Evolutionary conservation across 2,888 invertebrate species (phyloP).

Genomic region (Drosophila colorata): DNA sequence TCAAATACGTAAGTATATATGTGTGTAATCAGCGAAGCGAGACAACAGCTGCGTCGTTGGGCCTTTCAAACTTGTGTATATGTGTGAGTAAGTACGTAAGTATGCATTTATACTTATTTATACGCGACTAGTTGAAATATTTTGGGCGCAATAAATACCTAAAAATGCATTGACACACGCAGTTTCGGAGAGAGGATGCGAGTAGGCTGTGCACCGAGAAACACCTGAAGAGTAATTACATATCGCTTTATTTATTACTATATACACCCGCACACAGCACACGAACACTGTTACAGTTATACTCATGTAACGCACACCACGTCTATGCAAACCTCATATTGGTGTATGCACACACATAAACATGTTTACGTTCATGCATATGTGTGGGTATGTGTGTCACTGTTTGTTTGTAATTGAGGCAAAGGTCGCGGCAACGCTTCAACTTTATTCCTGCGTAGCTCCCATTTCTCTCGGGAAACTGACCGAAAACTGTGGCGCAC

Average conservation of each 20-base stretch:
- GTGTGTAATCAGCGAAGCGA: constrained; percentile 59
- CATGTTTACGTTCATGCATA: constrained; percentile 2
- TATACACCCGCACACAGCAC: constrained; percentile 50
- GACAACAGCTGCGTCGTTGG: constrained; percentile 60
- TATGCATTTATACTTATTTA: constrained; percentile 1
- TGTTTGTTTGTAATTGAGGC: constrained; percentile 75
- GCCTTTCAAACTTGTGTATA: constrained; percentile 18
- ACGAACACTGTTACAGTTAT: constrained; percentile 19
- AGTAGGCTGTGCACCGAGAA: constrained; percentile 9
- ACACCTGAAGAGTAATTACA: constrained; percentile 48
- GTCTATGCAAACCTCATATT: constrained; percentile 15
- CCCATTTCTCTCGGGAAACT: constrained; percentile 20
- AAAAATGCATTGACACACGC: constrained; percentile 42
- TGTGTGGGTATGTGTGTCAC: constrained; percentile 56
- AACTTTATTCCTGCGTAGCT: constrained; percentile 30
- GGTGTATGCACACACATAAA: too few relatives aligned
- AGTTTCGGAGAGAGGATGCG: neutral
- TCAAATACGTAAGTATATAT: constrained; percentile 18
- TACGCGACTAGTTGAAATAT: constrained; percentile 38
- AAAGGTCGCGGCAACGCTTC: constrained; percentile 67
- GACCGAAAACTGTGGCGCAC: constrained; percentile 35
- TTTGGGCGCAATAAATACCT: constrained; percentile 36
- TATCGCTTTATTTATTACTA: constrained; percentile 38
- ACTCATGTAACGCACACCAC: constrained; percentile 47
- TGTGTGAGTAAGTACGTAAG: neutral